Conservation (phyloP, 2,888 invertebrate genomes). For the Euplagia quadripunctaria region DNA sequence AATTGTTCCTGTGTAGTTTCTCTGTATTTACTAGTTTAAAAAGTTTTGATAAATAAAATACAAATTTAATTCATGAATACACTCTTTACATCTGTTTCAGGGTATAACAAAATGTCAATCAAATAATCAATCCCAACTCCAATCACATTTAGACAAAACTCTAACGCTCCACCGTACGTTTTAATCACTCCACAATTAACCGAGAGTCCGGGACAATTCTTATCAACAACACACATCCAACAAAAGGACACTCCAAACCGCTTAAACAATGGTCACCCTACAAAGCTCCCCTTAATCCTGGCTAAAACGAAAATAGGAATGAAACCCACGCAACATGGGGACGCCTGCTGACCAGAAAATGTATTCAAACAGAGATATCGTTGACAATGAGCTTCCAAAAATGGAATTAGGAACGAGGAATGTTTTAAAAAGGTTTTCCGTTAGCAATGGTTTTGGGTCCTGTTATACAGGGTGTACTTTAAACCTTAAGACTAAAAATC, state of each 20-base stretch:
- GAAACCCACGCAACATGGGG: constrained; percentile 56
- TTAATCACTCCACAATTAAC: constrained; percentile 59
- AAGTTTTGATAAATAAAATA: background rate
- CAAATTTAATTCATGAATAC: background rate
- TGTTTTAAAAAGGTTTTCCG: constrained; percentile 36
- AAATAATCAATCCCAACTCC: constrained; percentile 20
- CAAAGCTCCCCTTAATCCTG: constrained; percentile 66
- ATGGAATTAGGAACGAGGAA: constrained; percentile 30
- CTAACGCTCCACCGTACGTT: constrained; percentile 33
- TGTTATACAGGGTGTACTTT: background rate
- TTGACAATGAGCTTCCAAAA: constrained; percentile 41
- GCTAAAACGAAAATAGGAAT: constrained; percentile 64
- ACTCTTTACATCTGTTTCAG: background rate
- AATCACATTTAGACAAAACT: constrained; percentile 34
- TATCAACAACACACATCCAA: constrained; percentile 66
- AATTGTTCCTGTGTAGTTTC: background rate
- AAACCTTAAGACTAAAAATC: background rate
- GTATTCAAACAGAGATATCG: constrained; percentile 50
- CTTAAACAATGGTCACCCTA: constrained; percentile 66
- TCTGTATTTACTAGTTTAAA: background rate
- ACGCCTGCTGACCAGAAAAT: constrained; percentile 48
- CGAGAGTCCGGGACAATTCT: constrained; percentile 54
- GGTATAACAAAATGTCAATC: constrained; percentile 13
- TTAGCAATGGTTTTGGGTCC: constrained; percentile 3
- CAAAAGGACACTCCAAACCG: constrained; percentile 64